A percentile compares a stretch with the other conserved stretches of the same genome.
Conservation (phyloP, 2,888 invertebrate genomes). For the Ashinkailepas kermadecensis region DNA sequence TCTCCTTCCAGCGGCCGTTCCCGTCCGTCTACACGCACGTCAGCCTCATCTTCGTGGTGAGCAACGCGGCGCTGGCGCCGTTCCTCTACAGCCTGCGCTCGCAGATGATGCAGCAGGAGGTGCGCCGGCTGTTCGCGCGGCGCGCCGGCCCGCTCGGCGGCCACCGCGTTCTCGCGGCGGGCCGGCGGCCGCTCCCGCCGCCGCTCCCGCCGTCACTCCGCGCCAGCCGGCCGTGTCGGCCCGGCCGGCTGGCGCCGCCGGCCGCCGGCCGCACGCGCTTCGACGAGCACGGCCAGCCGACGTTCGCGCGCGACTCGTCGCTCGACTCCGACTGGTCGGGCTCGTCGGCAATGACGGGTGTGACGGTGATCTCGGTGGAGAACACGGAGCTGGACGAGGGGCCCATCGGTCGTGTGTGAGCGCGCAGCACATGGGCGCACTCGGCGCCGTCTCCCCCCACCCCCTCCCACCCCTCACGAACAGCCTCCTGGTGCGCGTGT, state of each 20-base stretch:
- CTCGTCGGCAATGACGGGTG: conserved; percentile 1
- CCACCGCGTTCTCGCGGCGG: neutral
- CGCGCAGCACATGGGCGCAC: neutral
- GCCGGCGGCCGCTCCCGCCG: too few relatives aligned
- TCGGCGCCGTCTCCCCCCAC: too few relatives aligned
- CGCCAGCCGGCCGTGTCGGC: too few relatives aligned
- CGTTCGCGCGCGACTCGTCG: neutral
- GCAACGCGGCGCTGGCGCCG: conserved; percentile 60
- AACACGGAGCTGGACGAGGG: neutral
- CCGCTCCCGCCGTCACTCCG: too few relatives aligned
- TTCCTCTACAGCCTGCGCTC: conserved; percentile 69
- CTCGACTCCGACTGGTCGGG: neutral
- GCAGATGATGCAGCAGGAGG: conserved; percentile 54
- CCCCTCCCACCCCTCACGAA: too few relatives aligned
- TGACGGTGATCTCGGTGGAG: neutral
- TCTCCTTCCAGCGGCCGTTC: conserved; percentile 24
- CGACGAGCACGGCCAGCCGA: neutral
- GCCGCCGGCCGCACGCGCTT: neutral
- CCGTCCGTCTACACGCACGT: conserved; percentile 37
- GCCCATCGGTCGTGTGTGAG: neutral
- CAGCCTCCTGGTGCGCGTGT: too few relatives aligned
- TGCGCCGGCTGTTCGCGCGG: conserved; percentile 45
- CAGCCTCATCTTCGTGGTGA: conserved; percentile 49
- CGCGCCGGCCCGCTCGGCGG: neutral
- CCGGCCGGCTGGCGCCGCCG: neutral